These are phyloP conservation scores for Dermochelys coriacea DNA, from an alignment of 2,797 vertebrate species.

Conservation along the genomic window DNA sequence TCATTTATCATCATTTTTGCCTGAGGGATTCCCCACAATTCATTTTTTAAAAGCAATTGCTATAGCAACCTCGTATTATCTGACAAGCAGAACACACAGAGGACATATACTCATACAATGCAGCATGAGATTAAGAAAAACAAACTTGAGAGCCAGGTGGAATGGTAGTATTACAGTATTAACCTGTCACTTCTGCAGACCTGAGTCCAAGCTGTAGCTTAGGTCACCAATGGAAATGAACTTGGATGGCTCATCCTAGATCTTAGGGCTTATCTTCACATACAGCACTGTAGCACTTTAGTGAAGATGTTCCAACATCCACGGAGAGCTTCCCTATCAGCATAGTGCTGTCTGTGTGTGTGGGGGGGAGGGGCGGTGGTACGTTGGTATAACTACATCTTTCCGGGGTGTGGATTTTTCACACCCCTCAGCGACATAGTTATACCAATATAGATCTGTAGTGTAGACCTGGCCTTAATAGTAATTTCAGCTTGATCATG, in stretches of 20 bases:
- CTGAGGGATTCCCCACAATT: slow-evolving; percentile 32
- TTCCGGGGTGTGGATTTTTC: not conserved
- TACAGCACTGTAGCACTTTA: not conserved
- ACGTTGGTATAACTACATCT: not conserved
- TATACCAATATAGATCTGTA: too few relatives aligned
- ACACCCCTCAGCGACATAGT: not conserved
- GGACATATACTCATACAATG: slow-evolving; percentile 3
- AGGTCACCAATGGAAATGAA: not conserved
- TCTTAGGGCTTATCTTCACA: not conserved
- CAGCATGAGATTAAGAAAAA: slow-evolving; percentile 9
- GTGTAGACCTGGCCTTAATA: not conserved
- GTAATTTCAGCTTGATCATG: not conserved
- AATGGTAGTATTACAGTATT: not conserved
- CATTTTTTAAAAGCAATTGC: slow-evolving; percentile 44
- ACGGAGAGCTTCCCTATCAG: too few relatives aligned
- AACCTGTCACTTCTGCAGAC: not conserved
- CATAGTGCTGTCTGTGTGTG: not conserved
- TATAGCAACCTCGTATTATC: slow-evolving; percentile 64
- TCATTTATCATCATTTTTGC: slow-evolving; percentile 49
- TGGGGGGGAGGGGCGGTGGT: fast-evolving
- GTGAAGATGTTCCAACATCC: not conserved
- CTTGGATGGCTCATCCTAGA: not conserved
- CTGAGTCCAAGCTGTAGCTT: not conserved
- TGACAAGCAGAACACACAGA: not conserved
- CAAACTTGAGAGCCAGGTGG: not conserved